Evolutionary conservation across 2,888 invertebrate genomes (phyloP).

Genomic region (Cephus sareptanus): DNA sequence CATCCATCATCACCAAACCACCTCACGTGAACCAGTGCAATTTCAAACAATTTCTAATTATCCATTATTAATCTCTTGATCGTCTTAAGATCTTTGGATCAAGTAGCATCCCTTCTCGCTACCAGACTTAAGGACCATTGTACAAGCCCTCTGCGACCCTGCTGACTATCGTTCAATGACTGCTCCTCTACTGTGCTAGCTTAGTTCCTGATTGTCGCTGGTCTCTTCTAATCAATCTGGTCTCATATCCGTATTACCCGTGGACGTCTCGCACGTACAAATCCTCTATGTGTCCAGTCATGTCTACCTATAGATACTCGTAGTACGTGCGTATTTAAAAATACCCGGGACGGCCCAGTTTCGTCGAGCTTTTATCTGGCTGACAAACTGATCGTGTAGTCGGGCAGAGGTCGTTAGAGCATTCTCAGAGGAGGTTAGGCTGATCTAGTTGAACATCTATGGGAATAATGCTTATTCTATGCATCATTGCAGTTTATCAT

Average conservation of each 20-base stretch:
- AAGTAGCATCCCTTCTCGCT: not conserved
- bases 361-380: conserved; percentile 34
- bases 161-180: not conserved
- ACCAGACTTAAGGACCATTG: too few species aligned
- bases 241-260: not conserved
- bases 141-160: not conserved
- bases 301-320: conserved; percentile 6
- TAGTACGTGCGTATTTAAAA: conserved; percentile 40
- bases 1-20: not conserved
- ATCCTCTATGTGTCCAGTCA: not conserved
- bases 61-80: not conserved
- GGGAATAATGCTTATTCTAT: not conserved
- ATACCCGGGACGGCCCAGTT: conserved; percentile 44
- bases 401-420: conserved; percentile 16
- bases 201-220: not conserved
- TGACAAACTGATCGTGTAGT: conserved; percentile 30
- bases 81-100: not conserved
- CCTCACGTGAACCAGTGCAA: not conserved
- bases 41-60: not conserved
- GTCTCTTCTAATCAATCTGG: not conserved
- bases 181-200: not conserved
- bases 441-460: conserved; percentile 22
- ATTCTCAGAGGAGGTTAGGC: conserved; percentile 12
- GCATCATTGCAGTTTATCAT: not conserved
- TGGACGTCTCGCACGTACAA: not conserved